These are phyloP conservation scores for Sardinella longiceps DNA, from an alignment of 2,797 vertebrate species.

Conservation along the genomic window DNA sequence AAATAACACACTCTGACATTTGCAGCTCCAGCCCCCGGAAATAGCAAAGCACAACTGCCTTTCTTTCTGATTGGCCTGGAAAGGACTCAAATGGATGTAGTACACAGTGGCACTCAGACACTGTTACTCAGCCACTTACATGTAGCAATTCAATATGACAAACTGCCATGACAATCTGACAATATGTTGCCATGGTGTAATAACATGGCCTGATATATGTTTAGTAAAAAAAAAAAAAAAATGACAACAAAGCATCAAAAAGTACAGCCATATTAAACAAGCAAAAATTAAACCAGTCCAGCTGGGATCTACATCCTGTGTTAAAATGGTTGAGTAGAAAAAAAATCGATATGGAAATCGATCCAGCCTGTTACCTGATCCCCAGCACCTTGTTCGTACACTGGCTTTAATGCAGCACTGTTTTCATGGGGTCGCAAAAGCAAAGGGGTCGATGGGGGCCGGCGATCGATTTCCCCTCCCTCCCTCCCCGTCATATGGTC, in stretches of 20 bases:
- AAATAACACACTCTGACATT: neutral
- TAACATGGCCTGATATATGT: too few relatives aligned
- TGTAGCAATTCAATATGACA: neutral
- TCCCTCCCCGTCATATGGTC: neutral
- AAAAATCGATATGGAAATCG: constrained; percentile 7
- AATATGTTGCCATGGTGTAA: too few relatives aligned
- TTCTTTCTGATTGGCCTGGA: neutral
- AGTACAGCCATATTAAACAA: too few relatives aligned
- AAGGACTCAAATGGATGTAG: neutral
- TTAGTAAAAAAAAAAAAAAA: too few relatives aligned
- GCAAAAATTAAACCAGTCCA: neutral
- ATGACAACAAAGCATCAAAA: too few relatives aligned
- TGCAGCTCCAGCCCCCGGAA: neutral
- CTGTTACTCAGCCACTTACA: neutral
- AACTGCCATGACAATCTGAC: too few relatives aligned
- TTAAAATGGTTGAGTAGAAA: neutral
- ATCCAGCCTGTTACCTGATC: constrained; percentile 4
- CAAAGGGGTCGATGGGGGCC: neutral
- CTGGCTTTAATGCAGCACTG: constrained; percentile 6
- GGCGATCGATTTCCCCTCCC: neutral
- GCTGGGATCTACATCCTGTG: neutral
- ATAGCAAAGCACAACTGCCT: neutral
- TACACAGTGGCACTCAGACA: neutral
- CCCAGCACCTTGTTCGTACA: neutral
- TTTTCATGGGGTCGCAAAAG: neutral